Evolutionary conservation across 2,888 invertebrate species (phyloP).

Genomic region (Bhutanitis thaidina): DNA sequence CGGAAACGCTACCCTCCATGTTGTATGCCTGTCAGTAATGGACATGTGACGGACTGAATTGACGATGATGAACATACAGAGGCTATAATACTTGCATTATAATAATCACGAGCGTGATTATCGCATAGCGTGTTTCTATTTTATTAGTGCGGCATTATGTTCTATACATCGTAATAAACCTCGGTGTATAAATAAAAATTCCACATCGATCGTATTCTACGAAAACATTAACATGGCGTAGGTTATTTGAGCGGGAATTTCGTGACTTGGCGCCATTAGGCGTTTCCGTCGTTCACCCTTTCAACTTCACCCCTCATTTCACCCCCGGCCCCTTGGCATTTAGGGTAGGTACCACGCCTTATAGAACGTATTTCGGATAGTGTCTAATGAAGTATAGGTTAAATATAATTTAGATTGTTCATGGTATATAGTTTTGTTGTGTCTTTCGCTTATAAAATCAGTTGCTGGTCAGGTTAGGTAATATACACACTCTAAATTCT

Average conservation of each 20-base stretch:
- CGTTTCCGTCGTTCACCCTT: slow-evolving; percentile 47
- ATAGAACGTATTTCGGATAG: slow-evolving; percentile 21
- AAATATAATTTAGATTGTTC: no score
- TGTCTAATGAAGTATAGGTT: slow-evolving; percentile 17
- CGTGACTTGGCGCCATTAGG: slow-evolving; percentile 71
- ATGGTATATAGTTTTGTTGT: no score
- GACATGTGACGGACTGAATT: no score
- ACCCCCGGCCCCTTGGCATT: slow-evolving; percentile 42
- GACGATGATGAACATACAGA: no score
- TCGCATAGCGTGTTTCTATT: background rate
- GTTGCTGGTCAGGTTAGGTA: no score
- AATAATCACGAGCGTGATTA: no score
- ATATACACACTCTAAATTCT: no score
- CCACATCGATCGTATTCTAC: slow-evolving; percentile 6
- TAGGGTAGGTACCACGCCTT: slow-evolving; percentile 43
- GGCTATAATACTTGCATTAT: no score
- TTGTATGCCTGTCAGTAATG: no score
- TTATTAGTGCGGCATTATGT: slow-evolving; percentile 2
- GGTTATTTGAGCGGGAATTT: slow-evolving; percentile 53
- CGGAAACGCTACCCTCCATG: no score
- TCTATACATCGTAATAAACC: slow-evolving; percentile 24
- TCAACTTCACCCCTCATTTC: slow-evolving; percentile 35
- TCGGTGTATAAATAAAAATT: slow-evolving; percentile 20
- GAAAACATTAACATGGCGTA: slow-evolving; percentile 37
- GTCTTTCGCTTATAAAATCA: no score